Evolutionary conservation across 2,113 vertebrate species (phyloP), one percentile per base, ranked within the genome.

Genomic region (Deroptyus accipitrinus): DNA sequence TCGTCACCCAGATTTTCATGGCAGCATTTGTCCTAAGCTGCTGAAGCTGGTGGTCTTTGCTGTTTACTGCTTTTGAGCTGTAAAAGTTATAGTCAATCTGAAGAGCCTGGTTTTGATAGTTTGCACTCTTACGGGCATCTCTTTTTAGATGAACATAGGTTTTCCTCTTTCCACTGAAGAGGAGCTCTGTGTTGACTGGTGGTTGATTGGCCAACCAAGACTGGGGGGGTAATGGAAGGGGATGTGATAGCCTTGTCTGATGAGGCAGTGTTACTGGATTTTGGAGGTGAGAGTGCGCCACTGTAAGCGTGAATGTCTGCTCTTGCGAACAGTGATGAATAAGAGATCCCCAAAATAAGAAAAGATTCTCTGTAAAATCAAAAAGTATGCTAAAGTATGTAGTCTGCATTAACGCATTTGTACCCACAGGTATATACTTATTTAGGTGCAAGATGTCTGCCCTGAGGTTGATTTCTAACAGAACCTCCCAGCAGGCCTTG

Each of bases 371-470:
- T 74, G 23, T 66, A 33, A 52, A 94, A 55, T 28, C 20, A 9
- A 9, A 73, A 64, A 31, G 23, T 24, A 27, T 1, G 1, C 54
- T 48, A 4, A 51, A 63, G 10, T 24, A 4, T 23, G 14, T 31
- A 7, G 61, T 62, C 28, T 57, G 14, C 55, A 20, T 59, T 95
- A 95, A 97, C 0, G 0, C 24, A 3, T 75, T 90, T 75, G 0
- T 30, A 7, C 66, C 83, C 92, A 48, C 67, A 88, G 97, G 93
- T 95, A 10, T 83, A 37, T 72, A 2, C 92, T 80, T 96, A 54
- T 67, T 64, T 92, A 97, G 95, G 62, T 62, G 90, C 86, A 95
- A 97, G 90, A 99, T 99, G 99, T 98, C 98, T 89, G 96, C 96
- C 75, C 94, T 98, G 86, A 96, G 89, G 83, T 77, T 97, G 93